Evolutionary conservation across 2,113 vertebrate species (phyloP).

Genomic region (Etheostoma spectabile): DNA sequence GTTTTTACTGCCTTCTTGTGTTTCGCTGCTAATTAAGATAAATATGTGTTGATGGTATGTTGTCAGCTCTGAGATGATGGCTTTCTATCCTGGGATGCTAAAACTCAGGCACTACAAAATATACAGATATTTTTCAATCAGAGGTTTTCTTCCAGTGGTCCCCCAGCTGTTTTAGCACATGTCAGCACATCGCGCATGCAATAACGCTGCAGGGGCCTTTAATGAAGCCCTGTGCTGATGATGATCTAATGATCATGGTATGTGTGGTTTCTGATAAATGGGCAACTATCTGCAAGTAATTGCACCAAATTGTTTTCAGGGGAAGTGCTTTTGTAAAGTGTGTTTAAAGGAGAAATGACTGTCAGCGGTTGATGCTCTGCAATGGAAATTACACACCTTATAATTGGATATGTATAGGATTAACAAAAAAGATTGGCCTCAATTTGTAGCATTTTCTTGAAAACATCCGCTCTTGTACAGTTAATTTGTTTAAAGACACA

Average conservation of each 20-base stretch:
- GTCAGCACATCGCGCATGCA: slow-evolving; percentile 41
- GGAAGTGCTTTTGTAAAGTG: slow-evolving; percentile 2
- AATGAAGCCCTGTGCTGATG: slow-evolving; percentile 36
- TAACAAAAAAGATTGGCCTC: not conserved
- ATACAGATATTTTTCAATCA: slow-evolving; percentile 33
- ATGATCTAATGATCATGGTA: slow-evolving; percentile 46
- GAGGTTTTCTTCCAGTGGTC: slow-evolving; percentile 34
- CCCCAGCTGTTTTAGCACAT: slow-evolving; percentile 56
- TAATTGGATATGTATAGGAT: not conserved
- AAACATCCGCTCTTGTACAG: not conserved
- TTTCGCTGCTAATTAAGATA: slow-evolving; percentile 57
- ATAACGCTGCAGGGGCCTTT: slow-evolving; percentile 39
- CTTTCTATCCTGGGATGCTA: slow-evolving; percentile 30
- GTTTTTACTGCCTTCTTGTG: slow-evolving; percentile 13
- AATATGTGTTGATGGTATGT: slow-evolving; percentile 49
- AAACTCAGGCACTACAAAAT: slow-evolving; percentile 29
- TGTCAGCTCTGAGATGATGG: slow-evolving; percentile 40
- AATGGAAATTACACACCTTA: not conserved
- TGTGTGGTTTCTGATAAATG: slow-evolving; percentile 49
- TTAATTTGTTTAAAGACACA: not conserved
- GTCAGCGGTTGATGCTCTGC: not conserved
- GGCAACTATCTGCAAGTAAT: slow-evolving; percentile 36
- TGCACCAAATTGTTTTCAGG: slow-evolving; percentile 9
- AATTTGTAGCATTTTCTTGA: not conserved
- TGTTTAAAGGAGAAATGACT: too few relatives aligned